These are phyloP conservation scores for Chymomyza procnemis DNA, from an alignment of 2,888 invertebrate species.

Conservation along the genomic window DNA sequence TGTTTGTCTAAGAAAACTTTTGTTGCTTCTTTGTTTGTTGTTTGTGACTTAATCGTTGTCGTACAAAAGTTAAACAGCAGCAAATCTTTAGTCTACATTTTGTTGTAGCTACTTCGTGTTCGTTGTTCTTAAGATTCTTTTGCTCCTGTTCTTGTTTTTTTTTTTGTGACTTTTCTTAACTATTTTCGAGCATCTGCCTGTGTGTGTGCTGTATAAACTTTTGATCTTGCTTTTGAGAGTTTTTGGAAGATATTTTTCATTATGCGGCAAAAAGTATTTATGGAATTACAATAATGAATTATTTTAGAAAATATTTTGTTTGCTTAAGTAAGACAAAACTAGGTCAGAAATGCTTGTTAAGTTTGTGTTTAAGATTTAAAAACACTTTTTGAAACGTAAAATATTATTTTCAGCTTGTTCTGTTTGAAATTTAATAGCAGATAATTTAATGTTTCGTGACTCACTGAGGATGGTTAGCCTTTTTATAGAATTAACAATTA, in stretches of 20 bases:
- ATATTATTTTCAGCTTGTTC: no score
- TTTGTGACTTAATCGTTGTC: slow-evolving; percentile 35
- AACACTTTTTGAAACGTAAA: no score
- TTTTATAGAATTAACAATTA: no score
- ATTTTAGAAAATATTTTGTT: background rate
- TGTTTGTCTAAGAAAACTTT: slow-evolving; percentile 46
- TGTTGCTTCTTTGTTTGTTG: slow-evolving; percentile 8
- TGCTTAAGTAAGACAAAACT: background rate
- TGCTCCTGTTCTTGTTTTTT: no score
- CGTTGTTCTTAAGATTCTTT: slow-evolving; percentile 2
- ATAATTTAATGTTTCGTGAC: no score
- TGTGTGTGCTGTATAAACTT: slow-evolving; percentile 43
- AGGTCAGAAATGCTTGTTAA: no score
- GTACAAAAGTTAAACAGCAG: background rate
- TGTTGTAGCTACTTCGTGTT: background rate
- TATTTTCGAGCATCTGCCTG: slow-evolving; percentile 18
- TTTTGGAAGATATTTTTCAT: slow-evolving; percentile 49
- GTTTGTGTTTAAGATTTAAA: no score
- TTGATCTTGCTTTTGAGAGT: slow-evolving; percentile 50
- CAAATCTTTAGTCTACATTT: background rate
- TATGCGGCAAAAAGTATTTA: slow-evolving; percentile 52
- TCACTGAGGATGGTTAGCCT: no score
- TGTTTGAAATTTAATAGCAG: no score
- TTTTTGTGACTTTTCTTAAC: slow-evolving; percentile 12
- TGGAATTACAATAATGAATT: slow-evolving; percentile 56